Base-by-base conservation (phyloP, 2,888 invertebrate species). In the Conus canariensis region DNA sequence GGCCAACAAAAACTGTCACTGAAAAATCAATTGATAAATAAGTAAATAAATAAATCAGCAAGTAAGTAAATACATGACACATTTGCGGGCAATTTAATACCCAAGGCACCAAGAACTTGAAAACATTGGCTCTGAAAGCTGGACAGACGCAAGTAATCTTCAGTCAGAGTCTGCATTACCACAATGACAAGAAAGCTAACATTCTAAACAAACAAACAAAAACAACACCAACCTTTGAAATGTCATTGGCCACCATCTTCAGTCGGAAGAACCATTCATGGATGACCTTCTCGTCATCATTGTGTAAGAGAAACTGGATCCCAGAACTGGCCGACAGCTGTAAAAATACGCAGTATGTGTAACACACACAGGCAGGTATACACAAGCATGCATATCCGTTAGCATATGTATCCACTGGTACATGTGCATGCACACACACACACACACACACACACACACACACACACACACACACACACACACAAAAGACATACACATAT, bases 221-320 rank as follows among this genome's bases (percentile, higher is more conserved):
- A 45, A 45, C 30, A 19, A 14, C 22, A 2, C 70, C 16, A 77
- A 89, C 87, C 90, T 87, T 30, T 59, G 90, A 87, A 25, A 92
- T 74, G 88, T 92, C 93, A 85, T 91, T 91, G 30, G 93, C 92
- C 87, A 97, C 97, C 88, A 95, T 94, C 85, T 96, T 95, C 85
- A 97, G 97, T 86, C 97, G 96, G 85, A 97, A 96, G 92, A 97
- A 97, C 97, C 97, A 97, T 93, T 97, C 97, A 64, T 96, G 95
- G 64, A 97, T 97, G 83, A 96, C 96, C 82, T 95, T 94, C 60
- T 96, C 96, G 95, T 97, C 97, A 91, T 97, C 97, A 93, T 96
- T 97, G 92, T 96, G 96, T 85, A 97, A 93, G 83, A 96, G 92
- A 90, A 96, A 95, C 91, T 96, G 95, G 64, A 94, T 95, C 7